phyloP scores from a whole-genome alignment of 2,113 vertebrate genomes.

The Pteruthius melanotis region DNA sequence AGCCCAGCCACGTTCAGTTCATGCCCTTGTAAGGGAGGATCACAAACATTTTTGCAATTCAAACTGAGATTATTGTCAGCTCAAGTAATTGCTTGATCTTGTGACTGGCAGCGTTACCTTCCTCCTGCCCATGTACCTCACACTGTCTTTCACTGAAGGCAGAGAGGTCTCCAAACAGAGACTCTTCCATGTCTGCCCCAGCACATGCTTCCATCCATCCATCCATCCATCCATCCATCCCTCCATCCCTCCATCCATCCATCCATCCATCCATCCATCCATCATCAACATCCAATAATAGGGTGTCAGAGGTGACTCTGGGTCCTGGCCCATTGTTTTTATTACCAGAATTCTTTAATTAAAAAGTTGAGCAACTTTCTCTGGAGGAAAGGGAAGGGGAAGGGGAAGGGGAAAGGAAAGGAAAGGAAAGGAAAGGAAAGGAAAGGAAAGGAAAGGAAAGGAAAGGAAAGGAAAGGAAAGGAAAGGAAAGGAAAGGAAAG shows the following conservation, averaged over 20 bases:
- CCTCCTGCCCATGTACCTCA: not conserved
- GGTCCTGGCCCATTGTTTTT: not conserved
- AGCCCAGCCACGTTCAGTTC: not conserved
- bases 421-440: not conserved
- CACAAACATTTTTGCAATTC: not conserved
- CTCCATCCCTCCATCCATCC: too few relatives aligned
- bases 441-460: not conserved
- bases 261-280: not conserved
- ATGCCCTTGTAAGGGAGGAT: not conserved
- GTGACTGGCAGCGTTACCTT: not conserved
- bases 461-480: not conserved
- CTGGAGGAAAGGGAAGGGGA: not conserved
- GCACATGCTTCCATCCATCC: not conserved
- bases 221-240: too few relatives aligned
- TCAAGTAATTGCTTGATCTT: not conserved
- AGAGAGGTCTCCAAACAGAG: not conserved
- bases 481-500: not conserved
- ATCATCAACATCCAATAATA: not conserved
- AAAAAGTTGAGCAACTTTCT: not conserved
- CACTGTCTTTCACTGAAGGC: not conserved
- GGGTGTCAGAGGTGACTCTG: not conserved
- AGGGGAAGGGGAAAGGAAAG: too few relatives aligned
- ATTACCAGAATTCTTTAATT: not conserved
- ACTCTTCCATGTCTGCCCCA: not conserved
- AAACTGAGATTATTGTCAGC: not conserved